Conservation (phyloP, 2,113 vertebrate genomes). For the Upupa epops region DNA sequence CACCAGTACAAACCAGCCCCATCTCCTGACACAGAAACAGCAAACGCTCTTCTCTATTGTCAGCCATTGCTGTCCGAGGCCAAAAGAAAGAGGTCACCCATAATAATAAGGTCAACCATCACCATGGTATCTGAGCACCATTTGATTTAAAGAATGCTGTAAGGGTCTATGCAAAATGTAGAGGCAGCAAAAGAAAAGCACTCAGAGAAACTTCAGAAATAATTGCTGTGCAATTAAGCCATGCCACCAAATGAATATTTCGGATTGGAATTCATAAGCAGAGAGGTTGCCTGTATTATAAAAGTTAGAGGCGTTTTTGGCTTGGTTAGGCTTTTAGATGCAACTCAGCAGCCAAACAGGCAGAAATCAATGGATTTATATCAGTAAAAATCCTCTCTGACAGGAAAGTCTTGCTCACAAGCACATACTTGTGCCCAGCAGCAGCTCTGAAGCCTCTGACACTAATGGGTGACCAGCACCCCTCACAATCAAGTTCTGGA, state of each 20-base stretch:
- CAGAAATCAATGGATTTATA: not conserved
- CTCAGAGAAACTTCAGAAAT: slow-evolving; percentile 58
- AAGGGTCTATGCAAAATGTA: slow-evolving; percentile 50
- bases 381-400: not conserved
- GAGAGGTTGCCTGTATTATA: not conserved
- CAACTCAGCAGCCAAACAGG: not conserved
- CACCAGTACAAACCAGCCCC: not conserved
- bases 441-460: not conserved
- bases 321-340: not conserved
- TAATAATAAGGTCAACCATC: slow-evolving; percentile 68
- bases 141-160: slow-evolving; percentile 60
- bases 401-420: not conserved
- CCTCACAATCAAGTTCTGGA: not conserved
- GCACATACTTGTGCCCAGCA: accelerated
- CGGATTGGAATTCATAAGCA: not conserved
- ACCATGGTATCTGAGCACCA: slow-evolving; percentile 66
- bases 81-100: slow-evolving; percentile 61
- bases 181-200: slow-evolving; percentile 46
- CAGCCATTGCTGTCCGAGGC: slow-evolving; percentile 34
- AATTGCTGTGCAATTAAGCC: slow-evolving; percentile 65
- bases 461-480: not conserved
- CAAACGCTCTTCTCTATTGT: slow-evolving; percentile 7
- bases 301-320: slow-evolving; percentile 1
- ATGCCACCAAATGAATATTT: slow-evolving; percentile 57
- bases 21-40: not conserved